Conservation (phyloP, 2,888 invertebrate genomes). For the Latrodectus hesperus region DNA sequence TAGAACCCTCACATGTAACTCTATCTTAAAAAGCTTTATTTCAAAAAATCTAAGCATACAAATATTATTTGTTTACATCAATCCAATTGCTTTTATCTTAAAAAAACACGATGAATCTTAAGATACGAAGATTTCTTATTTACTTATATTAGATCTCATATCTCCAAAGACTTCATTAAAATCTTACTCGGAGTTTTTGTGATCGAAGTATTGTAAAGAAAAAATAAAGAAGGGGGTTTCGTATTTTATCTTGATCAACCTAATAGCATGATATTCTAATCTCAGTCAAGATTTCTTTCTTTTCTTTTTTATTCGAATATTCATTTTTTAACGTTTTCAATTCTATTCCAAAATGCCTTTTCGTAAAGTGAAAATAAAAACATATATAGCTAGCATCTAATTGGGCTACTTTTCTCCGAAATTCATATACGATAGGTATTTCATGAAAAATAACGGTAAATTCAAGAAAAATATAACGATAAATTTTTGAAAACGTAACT, state of each 20-base stretch:
- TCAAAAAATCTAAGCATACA: too few relatives aligned
- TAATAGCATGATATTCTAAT: constrained; percentile 63
- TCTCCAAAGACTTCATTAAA: constrained; percentile 60
- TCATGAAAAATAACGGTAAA: constrained; percentile 17
- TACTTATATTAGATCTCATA: constrained; percentile 29
- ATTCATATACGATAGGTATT: constrained; percentile 11
- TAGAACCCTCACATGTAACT: too few relatives aligned
- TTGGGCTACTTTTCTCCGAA: constrained; percentile 62
- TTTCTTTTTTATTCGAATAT: constrained; percentile 8
- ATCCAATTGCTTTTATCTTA: too few relatives aligned
- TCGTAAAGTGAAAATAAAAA: constrained; percentile 12
- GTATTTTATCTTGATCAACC: constrained; percentile 42
- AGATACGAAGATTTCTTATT: background rate
- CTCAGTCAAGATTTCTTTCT: constrained; percentile 27
- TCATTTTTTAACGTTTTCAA: constrained; percentile 8
- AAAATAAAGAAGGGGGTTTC: background rate
- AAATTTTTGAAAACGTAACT: constrained; percentile 57
- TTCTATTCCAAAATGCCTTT: constrained; percentile 21
- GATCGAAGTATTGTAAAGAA: background rate
- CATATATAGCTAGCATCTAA: constrained; percentile 21
- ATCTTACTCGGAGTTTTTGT: background rate
- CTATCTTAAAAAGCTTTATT: too few relatives aligned
- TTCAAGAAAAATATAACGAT: constrained; percentile 45
- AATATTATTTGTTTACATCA: too few relatives aligned
- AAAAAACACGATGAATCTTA: too few relatives aligned